Percentiles rank a stretch among this genome's conserved stretches.
These are phyloP conservation scores for Nezara viridula DNA, from an alignment of 2,888 invertebrate species.

Conservation along the genomic window DNA sequence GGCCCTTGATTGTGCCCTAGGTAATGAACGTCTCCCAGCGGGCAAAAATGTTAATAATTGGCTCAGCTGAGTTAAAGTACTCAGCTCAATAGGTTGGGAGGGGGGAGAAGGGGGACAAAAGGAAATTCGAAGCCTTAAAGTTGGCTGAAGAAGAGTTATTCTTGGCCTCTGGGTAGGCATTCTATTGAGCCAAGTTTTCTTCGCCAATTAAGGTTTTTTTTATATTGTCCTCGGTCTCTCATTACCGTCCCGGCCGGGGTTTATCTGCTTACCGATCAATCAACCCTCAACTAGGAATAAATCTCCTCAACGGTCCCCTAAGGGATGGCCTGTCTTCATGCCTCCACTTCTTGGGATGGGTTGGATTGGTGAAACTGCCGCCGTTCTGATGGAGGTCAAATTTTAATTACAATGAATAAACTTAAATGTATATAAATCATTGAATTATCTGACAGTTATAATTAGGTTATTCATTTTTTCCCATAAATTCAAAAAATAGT, in stretches of 20 bases:
- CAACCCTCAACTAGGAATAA: slow-evolving; percentile 30
- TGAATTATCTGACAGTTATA: background rate
- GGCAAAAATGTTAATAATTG: slow-evolving; percentile 39
- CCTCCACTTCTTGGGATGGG: background rate
- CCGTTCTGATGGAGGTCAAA: background rate
- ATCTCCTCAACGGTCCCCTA: background rate
- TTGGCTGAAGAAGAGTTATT: slow-evolving; percentile 39
- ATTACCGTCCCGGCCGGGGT: background rate
- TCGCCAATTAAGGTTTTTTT: slow-evolving; percentile 46
- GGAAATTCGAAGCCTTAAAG: slow-evolving; percentile 46
- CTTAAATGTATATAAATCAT: background rate
- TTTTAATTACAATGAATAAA: background rate
- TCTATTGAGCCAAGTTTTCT: slow-evolving; percentile 38
- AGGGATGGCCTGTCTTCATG: background rate
- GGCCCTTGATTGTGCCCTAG: background rate
- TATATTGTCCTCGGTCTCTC: slow-evolving; percentile 38
- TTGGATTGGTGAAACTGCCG: background rate
- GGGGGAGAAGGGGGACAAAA: background rate
- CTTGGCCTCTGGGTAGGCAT: background rate
- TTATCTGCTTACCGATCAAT: slow-evolving; percentile 34
- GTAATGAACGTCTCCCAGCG: background rate
- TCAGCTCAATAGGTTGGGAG: background rate
- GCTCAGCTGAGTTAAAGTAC: slow-evolving; percentile 40
- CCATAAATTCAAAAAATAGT: too few relatives aligned
- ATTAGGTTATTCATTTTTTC: background rate